Evolutionary conservation across 2,888 invertebrate species (phyloP).

Genomic region (Hypsopygia costalis): DNA sequence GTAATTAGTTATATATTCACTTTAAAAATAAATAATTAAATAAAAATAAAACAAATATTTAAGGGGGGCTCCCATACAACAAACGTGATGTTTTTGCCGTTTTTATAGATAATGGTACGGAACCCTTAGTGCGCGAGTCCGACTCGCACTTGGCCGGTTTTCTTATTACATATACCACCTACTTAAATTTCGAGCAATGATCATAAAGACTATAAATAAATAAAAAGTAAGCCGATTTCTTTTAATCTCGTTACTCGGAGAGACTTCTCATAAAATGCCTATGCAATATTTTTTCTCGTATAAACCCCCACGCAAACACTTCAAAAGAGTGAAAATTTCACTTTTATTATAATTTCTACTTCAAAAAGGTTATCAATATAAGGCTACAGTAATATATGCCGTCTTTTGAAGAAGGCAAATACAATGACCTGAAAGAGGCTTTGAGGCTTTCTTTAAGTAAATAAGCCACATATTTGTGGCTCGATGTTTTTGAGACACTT

Average conservation of each 20-base stretch:
- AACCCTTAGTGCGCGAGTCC: too few relatives aligned
- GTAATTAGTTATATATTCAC: too few relatives aligned
- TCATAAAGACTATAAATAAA: neutral
- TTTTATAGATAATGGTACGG: too few relatives aligned
- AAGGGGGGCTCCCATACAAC: too few relatives aligned
- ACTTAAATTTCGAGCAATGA: neutral
- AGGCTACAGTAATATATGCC: constrained; percentile 15
- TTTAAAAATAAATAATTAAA: too few relatives aligned
- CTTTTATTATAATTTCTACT: constrained; percentile 42
- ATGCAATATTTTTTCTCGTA: neutral
- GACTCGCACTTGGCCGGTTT: too few relatives aligned
- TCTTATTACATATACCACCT: too few relatives aligned
- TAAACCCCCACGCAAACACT: constrained; percentile 32
- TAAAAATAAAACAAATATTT: too few relatives aligned
- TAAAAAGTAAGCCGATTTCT: too few relatives aligned
- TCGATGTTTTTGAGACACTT: constrained; percentile 34
- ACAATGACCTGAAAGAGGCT: constrained; percentile 23
- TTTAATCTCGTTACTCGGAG: too few relatives aligned
- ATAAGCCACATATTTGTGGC: constrained; percentile 39
- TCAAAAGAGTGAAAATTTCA: constrained; percentile 38
- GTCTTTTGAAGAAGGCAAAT: constrained; percentile 27
- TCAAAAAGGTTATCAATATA: constrained; percentile 39
- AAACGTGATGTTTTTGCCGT: too few relatives aligned
- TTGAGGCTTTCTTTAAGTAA: constrained; percentile 20
- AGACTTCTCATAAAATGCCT: constrained; percentile 1